Evolutionary conservation across 2,797 vertebrate genomes (phyloP), one percentile per base, ranked within the genome.

Genomic region (Cottoperca gobio): DNA sequence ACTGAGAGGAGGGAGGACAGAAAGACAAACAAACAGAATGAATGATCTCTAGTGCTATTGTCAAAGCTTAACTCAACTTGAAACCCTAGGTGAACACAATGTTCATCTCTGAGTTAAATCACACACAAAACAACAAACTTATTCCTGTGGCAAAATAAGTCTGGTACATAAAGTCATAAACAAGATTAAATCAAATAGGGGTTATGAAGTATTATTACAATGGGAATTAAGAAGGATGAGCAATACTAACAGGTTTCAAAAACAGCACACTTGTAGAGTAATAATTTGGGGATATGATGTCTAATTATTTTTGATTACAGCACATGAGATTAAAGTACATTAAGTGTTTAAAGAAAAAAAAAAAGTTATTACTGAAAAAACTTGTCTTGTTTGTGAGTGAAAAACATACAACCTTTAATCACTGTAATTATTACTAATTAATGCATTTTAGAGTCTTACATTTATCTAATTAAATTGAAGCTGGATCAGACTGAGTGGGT

Each of bases 1-100:
- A 59, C 98, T 99, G 72, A 24, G 76, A 21, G 57, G 42, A 6
- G 53, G 9, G 19, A 17, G 19, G 28, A 23, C 1, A 52, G 17
- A 19, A 28, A n/a, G 23, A 37, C 3, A 12, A 24, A 49, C 14
- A 48, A 19, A 12, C 12, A 0, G 24, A 67, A 54, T 45, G 0
- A 13, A 26, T 52, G 9, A 48, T 43, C n/a, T 53, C 39, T 60
- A 5, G 28, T n/a, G 5, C 3, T 1, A 6, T 37, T 14, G 14
- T 23, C 6, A 58, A 31, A 31, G 23, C 46, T 16, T n/a, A 23
- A 13, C 16, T 13, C 6, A 23, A 62, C 13, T n/a, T 7, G 55
- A 35, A 50, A 40, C 2, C 39, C 10, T 8, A 1, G 10, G 11
- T 28, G 37, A 19, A 35, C 40, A n/a, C n/a, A 11, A 24, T 19